These are phyloP conservation scores for Andrena minutula DNA, from an alignment of 2,888 invertebrate species.

Conservation along the genomic window DNA sequence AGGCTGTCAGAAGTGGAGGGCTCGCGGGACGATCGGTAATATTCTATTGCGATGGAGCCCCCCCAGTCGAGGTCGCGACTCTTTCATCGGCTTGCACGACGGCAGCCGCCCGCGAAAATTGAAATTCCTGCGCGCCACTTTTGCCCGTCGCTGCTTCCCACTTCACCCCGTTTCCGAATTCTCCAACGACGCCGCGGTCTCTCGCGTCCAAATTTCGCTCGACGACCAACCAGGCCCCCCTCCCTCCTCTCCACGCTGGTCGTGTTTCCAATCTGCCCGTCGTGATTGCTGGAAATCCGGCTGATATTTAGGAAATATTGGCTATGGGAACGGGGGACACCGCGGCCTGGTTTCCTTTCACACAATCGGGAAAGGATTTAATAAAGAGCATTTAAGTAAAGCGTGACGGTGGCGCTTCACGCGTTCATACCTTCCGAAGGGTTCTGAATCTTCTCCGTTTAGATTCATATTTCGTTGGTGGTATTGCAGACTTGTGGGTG, in stretches of 20 bases:
- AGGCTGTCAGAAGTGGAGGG: constrained; percentile 29
- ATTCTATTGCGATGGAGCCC: constrained; percentile 61
- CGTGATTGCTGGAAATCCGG: constrained; percentile 45
- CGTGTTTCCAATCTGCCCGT: constrained; percentile 51
- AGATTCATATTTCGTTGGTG: not conserved
- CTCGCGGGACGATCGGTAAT: constrained; percentile 57
- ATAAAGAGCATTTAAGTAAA: constrained; percentile 10
- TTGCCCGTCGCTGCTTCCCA: constrained; percentile 39
- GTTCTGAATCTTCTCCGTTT: not conserved
- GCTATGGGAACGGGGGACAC: constrained; percentile 16
- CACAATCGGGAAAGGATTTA: constrained; percentile 41
- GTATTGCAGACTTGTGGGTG: too few species aligned
- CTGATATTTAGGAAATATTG: constrained; percentile 56
- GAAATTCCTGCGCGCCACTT: constrained; percentile 66
- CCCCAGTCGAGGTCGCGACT: constrained; percentile 32
- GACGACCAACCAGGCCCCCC: not conserved
- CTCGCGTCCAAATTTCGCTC: constrained; percentile 51
- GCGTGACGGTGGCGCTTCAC: not conserved
- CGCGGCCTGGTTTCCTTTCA: constrained; percentile 47
- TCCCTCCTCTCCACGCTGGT: too few species aligned
- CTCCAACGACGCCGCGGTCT: constrained; percentile 52
- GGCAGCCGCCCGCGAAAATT: constrained; percentile 60
- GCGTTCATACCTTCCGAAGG: not conserved
- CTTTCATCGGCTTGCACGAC: constrained; percentile 51
- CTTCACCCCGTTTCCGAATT: constrained; percentile 61